These are phyloP conservation scores for Atrichornis clamosus DNA, from an alignment of 2,113 vertebrate species.

Conservation along the genomic window DNA sequence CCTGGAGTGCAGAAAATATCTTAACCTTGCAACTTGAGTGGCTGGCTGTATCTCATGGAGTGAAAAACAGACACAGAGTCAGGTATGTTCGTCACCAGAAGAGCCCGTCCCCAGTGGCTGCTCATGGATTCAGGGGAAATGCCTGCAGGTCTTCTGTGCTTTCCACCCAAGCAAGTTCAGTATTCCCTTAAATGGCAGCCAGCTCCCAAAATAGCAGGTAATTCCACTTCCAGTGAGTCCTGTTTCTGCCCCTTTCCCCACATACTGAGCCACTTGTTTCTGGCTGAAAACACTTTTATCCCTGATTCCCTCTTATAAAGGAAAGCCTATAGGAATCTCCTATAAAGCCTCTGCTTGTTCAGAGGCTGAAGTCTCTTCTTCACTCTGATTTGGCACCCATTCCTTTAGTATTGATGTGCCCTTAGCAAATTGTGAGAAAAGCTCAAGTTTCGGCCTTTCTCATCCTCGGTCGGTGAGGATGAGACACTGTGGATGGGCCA, in stretches of 20 bases:
- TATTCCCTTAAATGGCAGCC: neutral
- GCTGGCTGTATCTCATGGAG: neutral
- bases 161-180: neutral
- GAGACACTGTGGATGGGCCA: neutral
- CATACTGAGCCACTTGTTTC: neutral
- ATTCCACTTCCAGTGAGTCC: neutral
- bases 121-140: neutral
- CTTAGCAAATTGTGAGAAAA: neutral
- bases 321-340: too few species aligned
- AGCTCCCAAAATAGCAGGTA: neutral
- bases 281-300: neutral
- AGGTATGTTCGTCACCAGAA: neutral
- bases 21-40: neutral
- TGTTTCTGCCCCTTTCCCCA: neutral
- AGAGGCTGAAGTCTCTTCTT: neutral
- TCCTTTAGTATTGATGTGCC: neutral
- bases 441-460: neutral
- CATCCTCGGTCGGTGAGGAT: neutral
- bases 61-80: neutral
- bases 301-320: neutral
- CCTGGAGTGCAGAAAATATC: neutral
- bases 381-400: neutral
- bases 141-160: neutral
- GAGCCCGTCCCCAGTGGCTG: neutral
- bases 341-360: neutral